Percentiles rank a stretch among this genome's conserved stretches.
These are phyloP conservation scores for Dermochelys coriacea DNA, from an alignment of 2,797 vertebrate species.

Conservation along the genomic window DNA sequence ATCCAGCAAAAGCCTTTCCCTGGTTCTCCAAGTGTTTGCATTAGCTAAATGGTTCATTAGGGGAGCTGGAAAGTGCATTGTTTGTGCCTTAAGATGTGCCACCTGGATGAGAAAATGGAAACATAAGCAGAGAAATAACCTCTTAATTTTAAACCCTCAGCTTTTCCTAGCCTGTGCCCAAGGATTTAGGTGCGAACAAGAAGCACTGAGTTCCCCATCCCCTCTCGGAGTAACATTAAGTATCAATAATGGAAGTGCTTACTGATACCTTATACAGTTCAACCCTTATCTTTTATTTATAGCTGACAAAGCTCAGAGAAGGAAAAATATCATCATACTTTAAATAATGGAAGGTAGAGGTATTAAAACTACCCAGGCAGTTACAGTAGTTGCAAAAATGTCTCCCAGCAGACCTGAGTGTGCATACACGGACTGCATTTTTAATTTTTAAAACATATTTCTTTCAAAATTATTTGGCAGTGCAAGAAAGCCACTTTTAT, in stretches of 20 bases:
- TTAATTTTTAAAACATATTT: slow-evolving; percentile 98
- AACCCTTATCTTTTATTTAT: slow-evolving; percentile 97
- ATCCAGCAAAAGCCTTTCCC: background rate
- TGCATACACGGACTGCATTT: slow-evolving; percentile 88
- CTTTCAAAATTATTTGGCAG: slow-evolving; percentile 91
- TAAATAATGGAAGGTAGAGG: slow-evolving; percentile 92
- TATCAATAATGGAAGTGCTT: slow-evolving; percentile 96
- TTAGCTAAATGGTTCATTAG: slow-evolving; percentile 2
- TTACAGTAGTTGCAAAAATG: slow-evolving; percentile 90
- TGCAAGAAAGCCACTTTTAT: slow-evolving; percentile 90
- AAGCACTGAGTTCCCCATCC: slow-evolving; percentile 18
- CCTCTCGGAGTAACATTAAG: slow-evolving; percentile 79
- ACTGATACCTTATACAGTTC: slow-evolving; percentile 87
- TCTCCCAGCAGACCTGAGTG: slow-evolving; percentile 89
- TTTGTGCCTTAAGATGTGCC: slow-evolving; percentile 5
- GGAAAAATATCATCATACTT: slow-evolving; percentile 93
- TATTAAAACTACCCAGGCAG: slow-evolving; percentile 86
- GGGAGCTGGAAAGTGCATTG: background rate
- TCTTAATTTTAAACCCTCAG: background rate
- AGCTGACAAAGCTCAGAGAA: slow-evolving; percentile 92
- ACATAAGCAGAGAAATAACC: background rate
- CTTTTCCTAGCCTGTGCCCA: background rate
- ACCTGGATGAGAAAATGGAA: background rate
- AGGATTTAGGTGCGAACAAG: slow-evolving; percentile 11
- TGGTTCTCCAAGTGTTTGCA: background rate